Base-by-base conservation (phyloP, 2,113 vertebrate genomes). In the Reinhardtius hippoglossoides region DNA sequence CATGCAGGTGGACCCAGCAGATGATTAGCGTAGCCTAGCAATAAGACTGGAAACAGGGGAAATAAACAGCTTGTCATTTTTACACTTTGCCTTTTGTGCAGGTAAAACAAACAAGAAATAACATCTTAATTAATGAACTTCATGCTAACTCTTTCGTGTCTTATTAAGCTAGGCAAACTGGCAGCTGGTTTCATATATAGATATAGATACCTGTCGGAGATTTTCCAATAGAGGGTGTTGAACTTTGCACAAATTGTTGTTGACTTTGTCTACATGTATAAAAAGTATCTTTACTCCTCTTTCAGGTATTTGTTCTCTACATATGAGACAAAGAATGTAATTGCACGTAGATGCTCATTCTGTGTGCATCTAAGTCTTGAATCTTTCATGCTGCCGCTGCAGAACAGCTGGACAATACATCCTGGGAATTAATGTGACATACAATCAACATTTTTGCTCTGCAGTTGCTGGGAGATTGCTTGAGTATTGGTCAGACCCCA, bases 391-490 rank as follows among this genome's bases (percentile, higher is more conserved):
- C 54, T 20, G 21, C 9, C 4, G 27, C 40, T 69, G 64, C 48
- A 23, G 14, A 80, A 63, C 60, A 80, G 62, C 63, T 79, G 60
- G 72, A 69, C 67, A 56, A 71, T 35, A 60, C 56, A 56, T 72
- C 26, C 20, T 61, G 35, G 68, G 48, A 74, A 80, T 84, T 62
- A 57, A 82, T 81, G 54, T 73, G 74, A 83, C 76, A n/a, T 54
- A 74, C 57, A 13, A 60, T 63, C 67, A 63, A 70, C 68, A 76
- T 78, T 69, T 50, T 50, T 18, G 74, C 69, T 40, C 60, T 48
- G 55, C 78, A 63, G 82, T 82, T 85, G 81, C 76, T 27, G 8
- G 83, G 81, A 78, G 83, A 84, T 84, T 3, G 44, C 44, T 16
- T 57, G 23, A 5, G 57, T 46, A 27, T 46, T 42, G 75, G 72